phyloP scores from a whole-genome alignment of 2,888 invertebrate species.

The Epirrhoe tristata region DNA sequence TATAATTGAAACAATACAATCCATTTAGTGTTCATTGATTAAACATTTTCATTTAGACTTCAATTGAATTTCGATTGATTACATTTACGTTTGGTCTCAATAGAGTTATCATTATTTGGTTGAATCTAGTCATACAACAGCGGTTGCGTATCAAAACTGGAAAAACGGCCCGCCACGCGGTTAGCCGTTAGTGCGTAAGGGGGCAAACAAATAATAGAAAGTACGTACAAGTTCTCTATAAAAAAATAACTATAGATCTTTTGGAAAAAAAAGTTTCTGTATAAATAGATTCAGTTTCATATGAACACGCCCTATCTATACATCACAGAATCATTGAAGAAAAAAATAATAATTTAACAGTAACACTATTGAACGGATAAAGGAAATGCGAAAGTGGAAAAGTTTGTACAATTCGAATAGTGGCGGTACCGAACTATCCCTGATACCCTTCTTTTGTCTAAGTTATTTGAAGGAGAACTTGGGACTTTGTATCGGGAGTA shows the following conservation, averaged over 20 bases:
- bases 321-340: slow-evolving; percentile 59
- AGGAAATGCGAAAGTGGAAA: slow-evolving; percentile 79
- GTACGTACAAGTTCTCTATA: too few relatives aligned
- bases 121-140: not conserved
- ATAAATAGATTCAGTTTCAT: too few relatives aligned
- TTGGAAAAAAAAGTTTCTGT: too few relatives aligned
- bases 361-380: slow-evolving; percentile 77
- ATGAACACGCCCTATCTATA: slow-evolving; percentile 64
- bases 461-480: slow-evolving; percentile 74
- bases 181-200: too few relatives aligned
- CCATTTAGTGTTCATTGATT: slow-evolving; percentile 20
- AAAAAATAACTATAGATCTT: too few relatives aligned
- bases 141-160: too few relatives aligned
- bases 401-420: slow-evolving; percentile 76
- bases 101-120: not conserved
- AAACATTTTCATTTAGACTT: slow-evolving; percentile 18
- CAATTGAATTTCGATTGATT: slow-evolving; percentile 25
- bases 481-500: slow-evolving; percentile 60
- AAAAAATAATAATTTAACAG: slow-evolving; percentile 79
- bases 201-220: too few relatives aligned
- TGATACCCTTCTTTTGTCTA: slow-evolving; percentile 80
- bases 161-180: too few relatives aligned
- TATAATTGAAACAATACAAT: slow-evolving; percentile 31
- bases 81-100: slow-evolving; percentile 7
- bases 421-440: slow-evolving; percentile 72